These are phyloP conservation scores for Eueremaeus valkanovi DNA, from an alignment of 2,888 invertebrate species.

Conservation along the genomic window DNA sequence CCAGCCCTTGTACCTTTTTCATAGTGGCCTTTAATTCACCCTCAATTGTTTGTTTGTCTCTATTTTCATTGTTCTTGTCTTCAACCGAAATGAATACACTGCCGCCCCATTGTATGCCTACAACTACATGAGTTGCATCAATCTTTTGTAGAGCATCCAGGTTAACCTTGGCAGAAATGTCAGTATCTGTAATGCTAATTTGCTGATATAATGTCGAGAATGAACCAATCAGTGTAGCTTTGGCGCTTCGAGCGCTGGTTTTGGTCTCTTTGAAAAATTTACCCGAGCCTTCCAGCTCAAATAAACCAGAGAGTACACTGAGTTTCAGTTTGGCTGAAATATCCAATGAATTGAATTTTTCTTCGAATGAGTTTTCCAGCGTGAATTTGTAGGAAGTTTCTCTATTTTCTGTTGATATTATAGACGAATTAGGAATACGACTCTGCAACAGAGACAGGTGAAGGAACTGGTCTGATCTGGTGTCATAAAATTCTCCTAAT, in stretches of 20 bases:
- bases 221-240: not conserved
- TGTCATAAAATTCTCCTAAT: not conserved
- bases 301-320: not conserved
- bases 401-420: not conserved
- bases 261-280: not conserved
- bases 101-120: conserved; percentile 9
- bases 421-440: not conserved
- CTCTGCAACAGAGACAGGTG: not conserved
- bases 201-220: not conserved
- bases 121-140: not conserved
- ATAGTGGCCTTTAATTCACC: not conserved
- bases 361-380: not conserved
- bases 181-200: not conserved
- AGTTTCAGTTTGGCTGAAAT: not conserved
- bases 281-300: not conserved
- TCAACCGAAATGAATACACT: not conserved
- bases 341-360: not conserved
- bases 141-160: not conserved
- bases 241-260: not conserved
- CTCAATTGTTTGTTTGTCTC: not conserved
- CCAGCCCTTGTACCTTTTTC: too few species aligned
- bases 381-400: not conserved
- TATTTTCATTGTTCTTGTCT: not conserved
- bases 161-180: not conserved
- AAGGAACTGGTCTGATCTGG: not conserved